Conservation (phyloP, 2,888 invertebrate genomes). For the Orthosia cruda region DNA sequence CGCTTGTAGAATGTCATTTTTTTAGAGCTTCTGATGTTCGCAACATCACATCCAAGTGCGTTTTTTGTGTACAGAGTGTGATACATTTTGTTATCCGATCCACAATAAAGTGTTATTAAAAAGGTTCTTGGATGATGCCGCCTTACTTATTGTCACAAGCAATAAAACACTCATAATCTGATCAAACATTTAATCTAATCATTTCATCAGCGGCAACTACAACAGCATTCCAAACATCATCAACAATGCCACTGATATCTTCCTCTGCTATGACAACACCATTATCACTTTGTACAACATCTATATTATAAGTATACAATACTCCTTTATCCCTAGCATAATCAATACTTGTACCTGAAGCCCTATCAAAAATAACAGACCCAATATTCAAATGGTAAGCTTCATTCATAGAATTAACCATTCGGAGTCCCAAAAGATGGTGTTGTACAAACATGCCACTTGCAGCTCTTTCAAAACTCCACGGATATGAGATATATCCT, state of each 20-base stretch:
- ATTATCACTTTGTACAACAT: slow-evolving; percentile 77
- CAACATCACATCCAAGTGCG: no score
- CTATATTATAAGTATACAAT: slow-evolving; percentile 81
- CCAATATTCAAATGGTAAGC: slow-evolving; percentile 78
- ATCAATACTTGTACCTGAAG: slow-evolving; percentile 85
- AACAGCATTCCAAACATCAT: slow-evolving; percentile 83
- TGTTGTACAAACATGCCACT: slow-evolving; percentile 84
- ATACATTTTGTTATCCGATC: not conserved
- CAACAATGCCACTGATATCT: slow-evolving; percentile 76
- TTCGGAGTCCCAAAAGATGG: slow-evolving; percentile 79
- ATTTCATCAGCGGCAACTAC: slow-evolving; percentile 75
- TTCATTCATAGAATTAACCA: slow-evolving; percentile 75
- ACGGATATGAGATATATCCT: slow-evolving; percentile 93
- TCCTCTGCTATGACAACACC: slow-evolving; percentile 80
- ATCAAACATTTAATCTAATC: slow-evolving; percentile 43
- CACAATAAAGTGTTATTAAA: no score
- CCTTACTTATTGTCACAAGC: not conserved
- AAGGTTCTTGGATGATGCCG: not conserved
- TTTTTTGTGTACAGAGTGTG: no score
- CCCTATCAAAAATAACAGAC: slow-evolving; percentile 79
- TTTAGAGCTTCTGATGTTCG: no score
- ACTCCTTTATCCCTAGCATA: slow-evolving; percentile 77
- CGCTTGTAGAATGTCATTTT: no score
- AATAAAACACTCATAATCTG: not conserved
- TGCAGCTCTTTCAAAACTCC: slow-evolving; percentile 92